These are phyloP conservation scores for Halocaridina rubra DNA, from an alignment of 2,888 invertebrate genomes.

Conservation along the genomic window DNA sequence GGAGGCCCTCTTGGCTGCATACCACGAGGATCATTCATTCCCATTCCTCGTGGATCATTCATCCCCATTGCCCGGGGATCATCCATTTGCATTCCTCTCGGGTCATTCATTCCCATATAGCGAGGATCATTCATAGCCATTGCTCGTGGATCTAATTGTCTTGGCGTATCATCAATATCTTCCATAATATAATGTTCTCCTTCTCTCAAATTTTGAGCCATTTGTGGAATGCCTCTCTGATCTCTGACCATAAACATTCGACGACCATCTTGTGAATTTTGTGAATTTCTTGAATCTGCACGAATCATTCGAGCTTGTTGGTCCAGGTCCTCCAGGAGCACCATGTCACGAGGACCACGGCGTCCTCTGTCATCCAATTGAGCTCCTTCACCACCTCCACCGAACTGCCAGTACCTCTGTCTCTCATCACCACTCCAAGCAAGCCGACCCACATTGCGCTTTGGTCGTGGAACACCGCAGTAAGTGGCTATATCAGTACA, in stretches of 20 bases:
- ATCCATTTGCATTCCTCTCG: constrained; percentile 12
- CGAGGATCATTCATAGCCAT: constrained; percentile 33
- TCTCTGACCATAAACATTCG: constrained; percentile 55
- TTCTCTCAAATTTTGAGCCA: constrained; percentile 51
- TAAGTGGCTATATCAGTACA: constrained; percentile 31
- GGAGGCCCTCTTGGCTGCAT: constrained; percentile 1
- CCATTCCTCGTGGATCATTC: constrained; percentile 7
- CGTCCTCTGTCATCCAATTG: constrained; percentile 42
- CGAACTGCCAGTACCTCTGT: constrained; percentile 52
- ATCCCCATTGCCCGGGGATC: constrained; percentile 7
- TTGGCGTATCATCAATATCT: constrained; percentile 56
- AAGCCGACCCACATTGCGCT: constrained; percentile 46
- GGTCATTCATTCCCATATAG: constrained; percentile 29
- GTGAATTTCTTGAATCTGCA: constrained; percentile 46
- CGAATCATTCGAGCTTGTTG: constrained; percentile 38
- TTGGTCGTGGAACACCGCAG: constrained; percentile 43
- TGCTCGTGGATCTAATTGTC: constrained; percentile 13
- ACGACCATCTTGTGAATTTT: constrained; percentile 45
- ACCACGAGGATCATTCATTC: constrained; percentile 36
- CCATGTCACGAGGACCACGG: constrained; percentile 41
- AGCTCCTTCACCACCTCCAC: constrained; percentile 45
- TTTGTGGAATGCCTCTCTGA: constrained; percentile 49
- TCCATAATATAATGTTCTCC: constrained; percentile 60
- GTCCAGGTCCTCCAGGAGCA: constrained; percentile 60
- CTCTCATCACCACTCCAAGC: constrained; percentile 63